Conservation (phyloP, 2,888 invertebrate species). For the Troides oblongomaculatus region DNA sequence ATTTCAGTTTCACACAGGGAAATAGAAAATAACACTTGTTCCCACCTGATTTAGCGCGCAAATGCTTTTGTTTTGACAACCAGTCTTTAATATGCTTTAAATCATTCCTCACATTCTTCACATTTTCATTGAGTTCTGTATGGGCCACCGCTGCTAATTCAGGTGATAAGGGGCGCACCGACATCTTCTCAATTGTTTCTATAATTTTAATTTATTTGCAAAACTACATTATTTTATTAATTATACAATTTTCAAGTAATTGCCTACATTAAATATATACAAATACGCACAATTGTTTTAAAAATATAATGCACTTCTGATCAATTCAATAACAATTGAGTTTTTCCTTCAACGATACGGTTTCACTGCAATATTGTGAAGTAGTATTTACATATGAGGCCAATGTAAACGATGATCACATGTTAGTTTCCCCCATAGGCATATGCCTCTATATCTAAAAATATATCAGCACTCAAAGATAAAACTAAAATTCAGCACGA, state of each 20-base stretch:
- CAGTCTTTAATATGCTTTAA: slow-evolving; percentile 73
- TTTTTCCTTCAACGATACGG: too few relatives aligned
- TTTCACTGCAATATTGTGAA: too few relatives aligned
- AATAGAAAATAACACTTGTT: too few relatives aligned
- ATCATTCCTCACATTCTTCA: slow-evolving; percentile 60
- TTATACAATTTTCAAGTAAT: too few relatives aligned
- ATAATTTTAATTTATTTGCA: background rate
- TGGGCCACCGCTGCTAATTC: slow-evolving; percentile 57
- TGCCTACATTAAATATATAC: too few relatives aligned
- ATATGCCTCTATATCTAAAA: slow-evolving; percentile 45
- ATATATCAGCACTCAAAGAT: slow-evolving; percentile 65
- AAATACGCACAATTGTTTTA: background rate
- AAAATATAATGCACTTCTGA: background rate
- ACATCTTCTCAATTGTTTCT: slow-evolving; percentile 33
- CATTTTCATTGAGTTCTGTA: slow-evolving; percentile 73
- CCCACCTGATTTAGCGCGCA: slow-evolving; percentile 61
- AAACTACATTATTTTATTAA: too few relatives aligned
- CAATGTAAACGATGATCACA: background rate
- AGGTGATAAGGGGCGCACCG: slow-evolving; percentile 41
- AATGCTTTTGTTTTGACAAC: slow-evolving; percentile 75
- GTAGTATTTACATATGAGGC: background rate
- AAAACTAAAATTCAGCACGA: slow-evolving; percentile 63
- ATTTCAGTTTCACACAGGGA: too few relatives aligned
- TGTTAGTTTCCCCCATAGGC: background rate
- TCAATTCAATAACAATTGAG: background rate